Evolutionary conservation across 2,888 invertebrate species (phyloP), one percentile per base, ranked within the genome.

Genomic region (Drosophila yooni): DNA sequence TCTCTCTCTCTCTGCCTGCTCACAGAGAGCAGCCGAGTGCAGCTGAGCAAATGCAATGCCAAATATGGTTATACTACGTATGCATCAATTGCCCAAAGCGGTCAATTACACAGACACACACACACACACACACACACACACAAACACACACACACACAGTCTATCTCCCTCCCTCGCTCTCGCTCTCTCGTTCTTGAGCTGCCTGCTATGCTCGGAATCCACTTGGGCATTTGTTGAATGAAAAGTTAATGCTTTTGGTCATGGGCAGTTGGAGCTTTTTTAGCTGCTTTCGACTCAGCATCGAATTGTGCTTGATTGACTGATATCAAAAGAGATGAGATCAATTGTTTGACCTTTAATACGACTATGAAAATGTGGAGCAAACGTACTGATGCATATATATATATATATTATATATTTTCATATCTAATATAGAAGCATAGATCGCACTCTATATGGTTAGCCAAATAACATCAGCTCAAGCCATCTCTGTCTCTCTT

Each of bases 41-140:
- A 88, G 77, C 82, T 75, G 59, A 71, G 59, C 74, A 73, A 89
- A 74, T 85, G 85, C 89, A 89, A 88, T 76, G 82, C 85, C 85
- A 88, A 85, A 85, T 85, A 85, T 85, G 85, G 85, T 89, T 85
- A 85, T 85, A 70, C 74, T 50, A 75, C 57, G 62, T 61, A 51
- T 65, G 79, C 76, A 83, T 68, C 70, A 61, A 66, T 58, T 71
- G 63, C 40, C 52, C 46, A 50, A 65, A 65, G 62, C 72, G 70
- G 65, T 79, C 72, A 70, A 63, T 67, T 68, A 66, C 64, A 48
- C 13, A 50, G 18, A 27, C 18, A 50, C 48, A 48, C 10, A 29
- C 18, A 10, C 25, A n/a, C n/a, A n/a, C 25, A n/a, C n/a, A n/a
- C 10, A 43, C 4, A 43, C 18, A 43, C 21, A 25, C 15, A 50